Conservation (phyloP, 2,797 vertebrate species). For the Ctenopoma multispine region DNA sequence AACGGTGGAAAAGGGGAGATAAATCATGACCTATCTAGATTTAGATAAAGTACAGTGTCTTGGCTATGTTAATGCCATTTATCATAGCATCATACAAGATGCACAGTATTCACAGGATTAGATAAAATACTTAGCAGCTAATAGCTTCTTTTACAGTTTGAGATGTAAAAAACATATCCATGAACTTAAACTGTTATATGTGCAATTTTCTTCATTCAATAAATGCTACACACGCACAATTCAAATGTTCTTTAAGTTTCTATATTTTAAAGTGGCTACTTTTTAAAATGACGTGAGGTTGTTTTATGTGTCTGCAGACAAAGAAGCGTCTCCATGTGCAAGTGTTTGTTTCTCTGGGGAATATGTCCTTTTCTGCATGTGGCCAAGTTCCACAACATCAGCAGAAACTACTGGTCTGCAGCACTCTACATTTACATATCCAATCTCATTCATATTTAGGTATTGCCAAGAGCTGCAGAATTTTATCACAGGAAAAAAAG, state of each 20-base stretch:
- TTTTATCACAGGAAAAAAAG: constrained; percentile 63
- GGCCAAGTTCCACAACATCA: constrained; percentile 69
- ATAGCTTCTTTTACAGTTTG: neutral
- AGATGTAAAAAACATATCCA: neutral
- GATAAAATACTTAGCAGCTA: too few species aligned
- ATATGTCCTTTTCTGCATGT: constrained; percentile 49
- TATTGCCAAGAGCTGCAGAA: constrained; percentile 62
- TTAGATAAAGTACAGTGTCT: too few species aligned
- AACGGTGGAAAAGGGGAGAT: too few species aligned
- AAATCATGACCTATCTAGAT: too few species aligned
- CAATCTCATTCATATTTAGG: constrained; percentile 70
- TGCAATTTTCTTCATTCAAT: neutral
- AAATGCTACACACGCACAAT: neutral
- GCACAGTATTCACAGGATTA: too few species aligned
- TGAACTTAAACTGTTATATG: neutral
- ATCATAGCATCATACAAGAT: too few species aligned
- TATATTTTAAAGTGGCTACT: too few species aligned
- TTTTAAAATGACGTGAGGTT: too few species aligned
- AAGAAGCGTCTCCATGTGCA: constrained; percentile 40
- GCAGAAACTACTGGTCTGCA: constrained; percentile 70
- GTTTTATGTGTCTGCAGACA: constrained; percentile 58
- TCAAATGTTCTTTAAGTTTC: too few species aligned
- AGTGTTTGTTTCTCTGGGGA: constrained; percentile 63
- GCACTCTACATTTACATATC: constrained; percentile 73
- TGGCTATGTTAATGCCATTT: too few species aligned